Base-by-base conservation (phyloP, 2,113 vertebrate genomes). In the Rhombomys opimus region DNA sequence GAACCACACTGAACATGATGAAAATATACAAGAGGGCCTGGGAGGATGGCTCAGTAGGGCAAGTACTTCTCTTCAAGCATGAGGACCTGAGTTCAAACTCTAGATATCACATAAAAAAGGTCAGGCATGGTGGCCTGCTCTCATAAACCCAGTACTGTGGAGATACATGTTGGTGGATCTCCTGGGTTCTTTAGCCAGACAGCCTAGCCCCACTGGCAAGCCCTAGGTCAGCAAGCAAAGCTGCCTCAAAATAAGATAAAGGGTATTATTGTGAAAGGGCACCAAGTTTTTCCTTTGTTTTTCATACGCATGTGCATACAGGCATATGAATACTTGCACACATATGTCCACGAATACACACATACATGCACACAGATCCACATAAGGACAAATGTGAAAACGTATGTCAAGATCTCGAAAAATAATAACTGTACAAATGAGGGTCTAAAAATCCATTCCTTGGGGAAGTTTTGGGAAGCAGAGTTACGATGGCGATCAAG, bases 371-470 rank as follows among this genome's bases (percentile, higher is more conserved):
- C 30, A 54, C 76, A 80, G 35, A 54, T 20, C 17, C 20, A 54
- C 17, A 20, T 25, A 80, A 54, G 38, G 35, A 61, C 57, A 63
- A 54, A 35, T 77, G 6, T 59, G 38, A 76, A 90, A 46, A 67
- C 12, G 8, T n/a, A 27, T 27, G 32, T 46, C 84, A 75, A 30
- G 13, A 17, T 2, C 23, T 54, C 46, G 38, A 77, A 14, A 77
- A 54, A 52, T 73, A 52, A 20, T 72, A 73, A 70, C 11, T 52
- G 5, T 2, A n/a, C 13, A 61, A 67, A 7, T 25, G 15, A 87
- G 3, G 38, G 10, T 0, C 17, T 30, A 59, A 82, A n/a, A 57
- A 20, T 0, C 1, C 10, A 87, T 68, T 18, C 32, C 14, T 0
- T 57, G 20, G 93, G 38, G 15, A 73, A 80, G 72, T 52, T 65